phyloP scores from a whole-genome alignment of 2,113 vertebrate genomes.

The Benthochromis sp. region DNA sequence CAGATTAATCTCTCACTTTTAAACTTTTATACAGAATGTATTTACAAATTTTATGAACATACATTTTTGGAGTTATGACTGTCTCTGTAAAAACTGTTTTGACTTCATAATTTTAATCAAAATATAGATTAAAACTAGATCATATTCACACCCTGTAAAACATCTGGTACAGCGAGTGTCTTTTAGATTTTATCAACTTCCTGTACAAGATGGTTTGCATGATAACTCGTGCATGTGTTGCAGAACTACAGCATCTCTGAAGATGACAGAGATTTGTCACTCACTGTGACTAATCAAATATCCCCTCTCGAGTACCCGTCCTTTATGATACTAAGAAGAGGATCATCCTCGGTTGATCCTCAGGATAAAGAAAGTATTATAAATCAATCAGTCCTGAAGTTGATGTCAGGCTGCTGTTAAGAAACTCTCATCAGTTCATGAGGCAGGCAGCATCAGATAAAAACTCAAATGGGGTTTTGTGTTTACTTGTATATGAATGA shows the following conservation, averaged over 20 bases:
- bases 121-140: background rate
- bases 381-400: background rate
- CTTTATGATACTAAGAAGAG: background rate
- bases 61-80: background rate
- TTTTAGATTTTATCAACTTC: background rate
- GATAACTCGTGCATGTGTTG: background rate
- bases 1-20: background rate
- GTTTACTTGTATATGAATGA: accelerated
- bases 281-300: background rate
- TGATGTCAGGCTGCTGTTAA: background rate
- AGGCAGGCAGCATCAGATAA: background rate
- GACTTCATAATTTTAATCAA: accelerated
- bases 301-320: background rate
- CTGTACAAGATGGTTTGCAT: background rate
- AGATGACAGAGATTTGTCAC: background rate
- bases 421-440: background rate
- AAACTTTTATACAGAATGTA: accelerated
- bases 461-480: background rate
- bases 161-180: background rate
- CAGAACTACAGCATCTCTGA: background rate
- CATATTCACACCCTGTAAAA: background rate
- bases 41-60: background rate
- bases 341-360: background rate
- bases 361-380: background rate
- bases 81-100: background rate